phyloP scores from a whole-genome alignment of 2,797 vertebrate species.

The Tangara arthus region DNA sequence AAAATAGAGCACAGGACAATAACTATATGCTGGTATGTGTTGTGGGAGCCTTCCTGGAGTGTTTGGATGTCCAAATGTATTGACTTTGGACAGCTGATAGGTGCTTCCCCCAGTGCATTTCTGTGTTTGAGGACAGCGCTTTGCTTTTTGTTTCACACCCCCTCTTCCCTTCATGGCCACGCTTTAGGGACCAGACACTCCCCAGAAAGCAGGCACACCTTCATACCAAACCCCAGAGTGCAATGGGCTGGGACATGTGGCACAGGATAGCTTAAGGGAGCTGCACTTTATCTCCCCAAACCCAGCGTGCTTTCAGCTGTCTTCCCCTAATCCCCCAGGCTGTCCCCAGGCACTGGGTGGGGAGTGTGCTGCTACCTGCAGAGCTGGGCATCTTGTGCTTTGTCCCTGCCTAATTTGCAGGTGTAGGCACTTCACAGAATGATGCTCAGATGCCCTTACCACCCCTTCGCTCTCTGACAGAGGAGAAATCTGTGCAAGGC shows the following conservation, averaged over 20 bases:
- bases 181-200: neutral
- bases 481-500: neutral
- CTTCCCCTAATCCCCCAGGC: neutral
- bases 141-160: neutral
- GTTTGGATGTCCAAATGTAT: neutral
- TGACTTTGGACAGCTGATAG: neutral
- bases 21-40: accelerated
- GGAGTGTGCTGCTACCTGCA: neutral
- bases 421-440: neutral
- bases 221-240: neutral
- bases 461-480: neutral
- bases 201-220: neutral
- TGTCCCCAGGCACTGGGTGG: neutral
- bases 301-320: neutral
- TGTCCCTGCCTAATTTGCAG: neutral
- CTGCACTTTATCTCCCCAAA: neutral
- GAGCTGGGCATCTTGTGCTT: neutral
- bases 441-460: neutral
- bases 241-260: neutral
- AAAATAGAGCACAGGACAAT: neutral
- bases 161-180: neutral
- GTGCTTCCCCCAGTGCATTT: accelerated
- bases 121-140: neutral
- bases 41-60: neutral
- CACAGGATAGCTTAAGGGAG: neutral